Conservation (phyloP, 2,888 invertebrate genomes). For the Cantharis nigra region DNA sequence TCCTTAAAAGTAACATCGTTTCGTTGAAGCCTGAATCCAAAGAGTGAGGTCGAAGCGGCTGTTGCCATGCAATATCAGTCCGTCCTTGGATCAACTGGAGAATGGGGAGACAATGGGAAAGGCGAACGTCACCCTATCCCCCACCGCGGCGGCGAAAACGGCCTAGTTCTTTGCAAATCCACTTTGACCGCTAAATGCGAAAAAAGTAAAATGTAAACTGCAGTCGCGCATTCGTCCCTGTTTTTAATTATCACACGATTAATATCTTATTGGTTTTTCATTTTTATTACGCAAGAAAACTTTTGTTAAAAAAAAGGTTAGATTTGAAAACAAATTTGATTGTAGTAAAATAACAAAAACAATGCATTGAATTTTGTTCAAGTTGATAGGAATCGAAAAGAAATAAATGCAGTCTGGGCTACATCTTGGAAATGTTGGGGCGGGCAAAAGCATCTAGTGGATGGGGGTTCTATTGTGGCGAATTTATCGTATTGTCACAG, state of each 20-base stretch:
- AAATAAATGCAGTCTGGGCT: conserved; percentile 20
- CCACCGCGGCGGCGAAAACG: conserved; percentile 24
- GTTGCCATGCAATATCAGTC: conserved; percentile 34
- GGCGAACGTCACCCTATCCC: conserved; percentile 29
- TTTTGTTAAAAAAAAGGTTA: neutral
- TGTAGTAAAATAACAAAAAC: neutral
- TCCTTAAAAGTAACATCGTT: conserved; percentile 4
- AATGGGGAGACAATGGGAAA: conserved; percentile 30
- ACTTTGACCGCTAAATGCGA: conserved; percentile 15
- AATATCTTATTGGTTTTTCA: neutral
- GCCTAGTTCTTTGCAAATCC: conserved; percentile 7
- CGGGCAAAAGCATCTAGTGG: conserved; percentile 33
- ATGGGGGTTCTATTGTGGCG: conserved; percentile 36
- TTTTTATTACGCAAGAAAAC: neutral
- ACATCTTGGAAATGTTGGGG: conserved; percentile 24
- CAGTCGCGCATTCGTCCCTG: neutral
- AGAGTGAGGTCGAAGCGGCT: conserved; percentile 28
- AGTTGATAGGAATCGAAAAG: conserved; percentile 7
- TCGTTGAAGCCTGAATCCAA: conserved; percentile 26
- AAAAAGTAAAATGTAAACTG: neutral
- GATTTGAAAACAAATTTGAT: neutral
- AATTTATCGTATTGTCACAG: conserved; percentile 39
- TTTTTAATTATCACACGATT: neutral
- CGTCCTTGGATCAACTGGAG: conserved; percentile 31
- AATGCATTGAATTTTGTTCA: conserved; percentile 14